Evolutionary conservation across 64 coral and sea anemone genomes (phyloP).

Genomic region (Porites australiensis): DNA sequence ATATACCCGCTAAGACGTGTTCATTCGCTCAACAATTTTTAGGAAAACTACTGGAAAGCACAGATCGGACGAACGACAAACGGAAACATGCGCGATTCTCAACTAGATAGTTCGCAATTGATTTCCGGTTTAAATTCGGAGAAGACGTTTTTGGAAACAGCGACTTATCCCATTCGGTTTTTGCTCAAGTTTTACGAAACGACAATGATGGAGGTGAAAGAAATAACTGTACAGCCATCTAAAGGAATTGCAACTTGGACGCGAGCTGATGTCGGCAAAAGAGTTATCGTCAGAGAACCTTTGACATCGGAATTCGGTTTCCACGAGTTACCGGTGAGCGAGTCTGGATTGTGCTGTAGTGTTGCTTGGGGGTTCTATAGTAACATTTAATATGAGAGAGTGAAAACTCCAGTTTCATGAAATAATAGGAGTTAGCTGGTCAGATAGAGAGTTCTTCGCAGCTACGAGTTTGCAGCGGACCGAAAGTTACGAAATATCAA

Average conservation of each 20-base stretch:
- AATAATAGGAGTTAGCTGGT: no score
- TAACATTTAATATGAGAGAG: no score
- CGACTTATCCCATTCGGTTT: slow-evolving; percentile 67
- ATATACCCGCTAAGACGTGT: neutral
- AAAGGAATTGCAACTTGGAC: slow-evolving; percentile 6
- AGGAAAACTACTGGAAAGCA: neutral
- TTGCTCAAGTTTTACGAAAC: slow-evolving; percentile 82
- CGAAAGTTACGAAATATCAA: no score
- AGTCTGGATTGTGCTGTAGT: neutral
- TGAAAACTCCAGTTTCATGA: no score
- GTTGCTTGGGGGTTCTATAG: no score
- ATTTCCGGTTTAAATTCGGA: slow-evolving; percentile 33
- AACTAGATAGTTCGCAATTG: neutral
- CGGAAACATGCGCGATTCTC: slow-evolving; percentile 3
- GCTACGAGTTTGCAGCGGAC: no score
- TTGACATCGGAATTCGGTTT: slow-evolving; percentile 61
- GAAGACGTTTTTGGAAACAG: slow-evolving; percentile 45
- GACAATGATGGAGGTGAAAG: slow-evolving; percentile 61
- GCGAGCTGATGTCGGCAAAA: slow-evolving; percentile 56
- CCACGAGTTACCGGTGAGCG: slow-evolving; percentile 84
- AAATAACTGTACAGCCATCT: slow-evolving; percentile 73
- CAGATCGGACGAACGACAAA: neutral
- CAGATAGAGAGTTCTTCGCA: no score
- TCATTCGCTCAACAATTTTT: neutral
- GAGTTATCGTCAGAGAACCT: slow-evolving; percentile 63